Percentiles rank a stretch among this genome's conserved stretches.
These are phyloP conservation scores for Ennomos quercinarius DNA, from an alignment of 2,888 invertebrate species.

Conservation along the genomic window DNA sequence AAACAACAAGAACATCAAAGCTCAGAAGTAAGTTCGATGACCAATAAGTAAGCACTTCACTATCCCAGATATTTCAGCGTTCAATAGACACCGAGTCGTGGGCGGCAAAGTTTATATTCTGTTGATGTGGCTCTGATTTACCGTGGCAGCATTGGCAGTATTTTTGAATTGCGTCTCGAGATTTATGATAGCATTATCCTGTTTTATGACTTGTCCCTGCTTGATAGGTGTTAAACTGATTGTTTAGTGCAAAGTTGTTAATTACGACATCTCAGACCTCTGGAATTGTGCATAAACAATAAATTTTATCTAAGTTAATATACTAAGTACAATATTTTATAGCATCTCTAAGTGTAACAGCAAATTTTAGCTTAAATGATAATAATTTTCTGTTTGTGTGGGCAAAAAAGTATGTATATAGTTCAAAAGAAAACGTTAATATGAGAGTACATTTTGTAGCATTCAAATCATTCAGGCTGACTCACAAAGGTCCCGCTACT, in stretches of 20 bases:
- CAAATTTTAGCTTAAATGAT: too few species aligned
- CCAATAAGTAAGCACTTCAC: conserved; percentile 15
- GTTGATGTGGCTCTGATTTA: conserved; percentile 43
- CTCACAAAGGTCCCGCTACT: conserved; percentile 60
- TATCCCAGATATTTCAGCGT: conserved; percentile 32
- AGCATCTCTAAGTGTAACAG: too few species aligned
- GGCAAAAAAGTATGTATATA: neutral
- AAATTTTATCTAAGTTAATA: too few species aligned
- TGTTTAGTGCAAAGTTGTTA: conserved; percentile 11
- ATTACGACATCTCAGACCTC: conserved; percentile 1
- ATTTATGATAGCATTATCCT: conserved; percentile 40
- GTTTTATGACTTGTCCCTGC: conserved; percentile 15
- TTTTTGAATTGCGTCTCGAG: conserved; percentile 32
- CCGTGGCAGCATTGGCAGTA: conserved; percentile 24
- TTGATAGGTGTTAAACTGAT: conserved; percentile 20
- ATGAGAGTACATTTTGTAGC: neutral
- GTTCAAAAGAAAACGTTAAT: neutral
- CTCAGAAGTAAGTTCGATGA: conserved; percentile 7
- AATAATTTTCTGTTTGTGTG: too few species aligned
- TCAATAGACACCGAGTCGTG: conserved; percentile 28
- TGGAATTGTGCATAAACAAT: neutral
- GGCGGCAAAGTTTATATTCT: conserved; percentile 37
- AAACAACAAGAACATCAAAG: conserved; percentile 3
- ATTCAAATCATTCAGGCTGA: conserved; percentile 33
- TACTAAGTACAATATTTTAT: too few species aligned